phyloP scores from a whole-genome alignment of 2,113 vertebrate species.

The Ceratotherium simum region DNA sequence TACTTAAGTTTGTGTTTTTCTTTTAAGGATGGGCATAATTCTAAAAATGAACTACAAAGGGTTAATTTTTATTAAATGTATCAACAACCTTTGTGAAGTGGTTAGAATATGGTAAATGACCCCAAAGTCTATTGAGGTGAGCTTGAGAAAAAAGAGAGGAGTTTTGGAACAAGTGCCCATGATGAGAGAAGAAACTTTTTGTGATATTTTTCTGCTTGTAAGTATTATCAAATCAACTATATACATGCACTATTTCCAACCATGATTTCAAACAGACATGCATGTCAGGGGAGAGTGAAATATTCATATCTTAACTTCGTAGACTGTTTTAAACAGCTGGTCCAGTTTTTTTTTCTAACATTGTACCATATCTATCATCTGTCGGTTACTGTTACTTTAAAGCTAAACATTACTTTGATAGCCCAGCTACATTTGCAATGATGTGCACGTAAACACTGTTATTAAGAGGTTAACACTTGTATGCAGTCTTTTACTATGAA shows the following conservation, averaged over 20 bases:
- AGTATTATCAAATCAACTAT: conserved; percentile 96
- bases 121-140: conserved; percentile 97
- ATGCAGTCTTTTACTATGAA: conserved; percentile 69
- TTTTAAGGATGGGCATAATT: conserved; percentile 96
- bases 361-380: conserved; percentile 85
- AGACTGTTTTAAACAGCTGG: conserved; percentile 84
- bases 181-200: conserved; percentile 97
- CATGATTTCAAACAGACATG: conserved; percentile 91
- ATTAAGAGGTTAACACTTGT: conserved; percentile 79
- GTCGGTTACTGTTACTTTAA: conserved; percentile 86
- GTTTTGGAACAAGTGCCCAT: conserved; percentile 97
- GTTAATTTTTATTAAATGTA: conserved; percentile 97
- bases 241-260: conserved; percentile 90
- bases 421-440: conserved; percentile 79
- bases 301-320: conserved; percentile 86
- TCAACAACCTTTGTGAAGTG: conserved; percentile 96
- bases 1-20: conserved; percentile 97
- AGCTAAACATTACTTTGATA: conserved; percentile 82
- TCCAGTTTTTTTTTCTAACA: conserved; percentile 85
- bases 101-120: conserved; percentile 98
- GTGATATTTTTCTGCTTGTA: conserved; percentile 96
- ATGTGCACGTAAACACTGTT: conserved; percentile 77
- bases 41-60: conserved; percentile 97
- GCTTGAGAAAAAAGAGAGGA: conserved; percentile 97
- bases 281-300: conserved; percentile 89